Evolutionary conservation across 1,140 invertebrate genomes (phyloP).

Genomic region (Patella vulgata): DNA sequence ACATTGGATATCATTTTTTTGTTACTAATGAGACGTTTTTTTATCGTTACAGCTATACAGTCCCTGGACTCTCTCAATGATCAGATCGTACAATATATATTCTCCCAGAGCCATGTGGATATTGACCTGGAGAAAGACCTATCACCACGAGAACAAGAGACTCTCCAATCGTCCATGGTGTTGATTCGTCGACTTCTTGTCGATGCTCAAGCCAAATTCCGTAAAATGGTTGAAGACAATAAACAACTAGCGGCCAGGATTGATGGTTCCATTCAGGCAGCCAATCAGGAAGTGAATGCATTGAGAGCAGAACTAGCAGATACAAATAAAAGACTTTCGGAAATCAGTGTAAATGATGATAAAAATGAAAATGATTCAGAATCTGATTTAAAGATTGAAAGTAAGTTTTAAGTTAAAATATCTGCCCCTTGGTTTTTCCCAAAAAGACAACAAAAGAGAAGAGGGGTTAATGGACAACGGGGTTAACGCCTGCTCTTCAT

Average conservation of each 20-base stretch:
- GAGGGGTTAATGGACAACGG: too few species aligned
- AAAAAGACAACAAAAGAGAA: too few species aligned
- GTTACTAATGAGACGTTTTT: too few species aligned
- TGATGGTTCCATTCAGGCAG: conserved; percentile 73
- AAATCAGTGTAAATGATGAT: conserved; percentile 37
- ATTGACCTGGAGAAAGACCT: conserved; percentile 46
- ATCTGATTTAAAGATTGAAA: conserved; percentile 18
- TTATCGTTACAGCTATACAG: conserved; percentile 65
- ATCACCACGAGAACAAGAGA: conserved; percentile 55
- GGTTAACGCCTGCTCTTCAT: too few species aligned
- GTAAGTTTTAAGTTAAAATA: conserved; percentile 5
- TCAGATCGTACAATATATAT: conserved; percentile 68
- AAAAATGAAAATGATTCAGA: conserved; percentile 22
- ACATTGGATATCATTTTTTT: too few species aligned
- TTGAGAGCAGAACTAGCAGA: conserved; percentile 71
- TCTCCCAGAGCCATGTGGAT: conserved; percentile 35
- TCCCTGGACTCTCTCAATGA: conserved; percentile 68
- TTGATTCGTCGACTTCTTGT: conserved; percentile 67
- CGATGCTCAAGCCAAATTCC: conserved; percentile 73
- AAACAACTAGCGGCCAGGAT: conserved; percentile 73
- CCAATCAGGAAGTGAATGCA: conserved; percentile 72
- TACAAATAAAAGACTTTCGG: conserved; percentile 66
- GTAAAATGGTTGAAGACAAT: conserved; percentile 79
- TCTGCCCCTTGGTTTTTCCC: too few species aligned
- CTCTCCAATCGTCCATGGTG: conserved; percentile 64